phyloP scores from a whole-genome alignment of 92 coral and sea anemone species.

The Heteractis magnifica region DNA sequence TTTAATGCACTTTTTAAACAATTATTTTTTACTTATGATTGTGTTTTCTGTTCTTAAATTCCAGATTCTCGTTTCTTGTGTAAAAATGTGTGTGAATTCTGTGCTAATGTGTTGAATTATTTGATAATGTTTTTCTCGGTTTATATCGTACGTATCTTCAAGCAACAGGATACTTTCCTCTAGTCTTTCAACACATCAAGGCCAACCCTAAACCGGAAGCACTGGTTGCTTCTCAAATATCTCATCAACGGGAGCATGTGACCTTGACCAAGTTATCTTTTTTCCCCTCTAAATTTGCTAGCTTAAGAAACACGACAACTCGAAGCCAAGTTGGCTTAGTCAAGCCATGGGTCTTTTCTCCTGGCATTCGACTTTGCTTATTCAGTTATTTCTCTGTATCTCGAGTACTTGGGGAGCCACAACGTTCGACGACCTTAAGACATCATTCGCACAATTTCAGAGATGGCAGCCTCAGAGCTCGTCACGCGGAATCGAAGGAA shows the following conservation, averaged over 20 bases:
- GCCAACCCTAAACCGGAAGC: conserved; percentile 21
- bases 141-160: neutral
- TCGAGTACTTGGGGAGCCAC: conserved; percentile 8
- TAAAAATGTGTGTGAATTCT: too few relatives aligned
- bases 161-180: neutral
- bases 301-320: neutral
- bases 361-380: neutral
- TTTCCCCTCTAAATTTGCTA: neutral
- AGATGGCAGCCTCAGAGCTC: conserved; percentile 47
- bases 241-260: conserved; percentile 19
- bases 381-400: neutral
- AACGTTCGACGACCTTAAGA: conserved; percentile 39
- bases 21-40: neutral
- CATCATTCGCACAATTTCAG: conserved; percentile 51
- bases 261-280: neutral
- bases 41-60: neutral
- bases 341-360: neutral
- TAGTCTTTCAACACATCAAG: conserved; percentile 1
- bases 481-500: conserved; percentile 20
- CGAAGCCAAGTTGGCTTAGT: neutral
- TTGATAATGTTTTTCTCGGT: neutral
- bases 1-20: neutral
- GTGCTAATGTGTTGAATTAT: neutral
- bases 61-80: too few relatives aligned
- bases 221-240: neutral